phyloP scores from a whole-genome alignment of 2,113 vertebrate genomes.

The Theristicus caerulescens region DNA sequence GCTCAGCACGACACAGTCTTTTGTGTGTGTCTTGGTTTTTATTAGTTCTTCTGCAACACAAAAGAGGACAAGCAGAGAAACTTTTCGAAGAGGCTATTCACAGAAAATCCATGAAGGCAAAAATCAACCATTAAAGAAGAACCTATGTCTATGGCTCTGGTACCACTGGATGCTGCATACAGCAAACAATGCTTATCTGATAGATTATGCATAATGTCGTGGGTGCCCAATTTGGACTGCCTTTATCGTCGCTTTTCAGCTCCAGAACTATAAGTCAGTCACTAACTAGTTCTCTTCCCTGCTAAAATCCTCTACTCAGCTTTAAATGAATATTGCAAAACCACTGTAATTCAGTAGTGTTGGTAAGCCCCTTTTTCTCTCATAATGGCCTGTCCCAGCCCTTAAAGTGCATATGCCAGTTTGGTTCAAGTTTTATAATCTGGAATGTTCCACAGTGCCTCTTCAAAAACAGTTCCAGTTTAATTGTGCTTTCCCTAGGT shows the following conservation, averaged over 20 bases:
- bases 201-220: not conserved
- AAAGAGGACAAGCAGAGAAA: not conserved
- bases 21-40: not conserved
- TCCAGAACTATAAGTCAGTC: not conserved
- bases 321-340: not conserved
- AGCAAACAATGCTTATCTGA: not conserved
- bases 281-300: not conserved
- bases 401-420: slow-evolving; percentile 23
- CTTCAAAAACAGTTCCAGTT: not conserved
- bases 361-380: not conserved
- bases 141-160: not conserved
- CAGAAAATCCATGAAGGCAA: slow-evolving; percentile 2
- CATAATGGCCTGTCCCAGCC: not conserved
- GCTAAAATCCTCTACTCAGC: not conserved
- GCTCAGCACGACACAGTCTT: not conserved
- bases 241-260: not conserved
- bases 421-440: slow-evolving; percentile 28
- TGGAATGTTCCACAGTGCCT: not conserved
- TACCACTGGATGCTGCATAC: not conserved
- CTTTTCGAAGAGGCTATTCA: not conserved
- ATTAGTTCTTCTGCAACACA: not conserved
- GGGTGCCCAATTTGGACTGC: not conserved
- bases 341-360: not conserved
- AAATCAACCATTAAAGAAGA: not conserved
- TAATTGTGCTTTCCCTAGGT: not conserved